These are phyloP conservation scores for Hydropotes inermis DNA, from an alignment of 2,113 vertebrate species.

Conservation along the genomic window DNA sequence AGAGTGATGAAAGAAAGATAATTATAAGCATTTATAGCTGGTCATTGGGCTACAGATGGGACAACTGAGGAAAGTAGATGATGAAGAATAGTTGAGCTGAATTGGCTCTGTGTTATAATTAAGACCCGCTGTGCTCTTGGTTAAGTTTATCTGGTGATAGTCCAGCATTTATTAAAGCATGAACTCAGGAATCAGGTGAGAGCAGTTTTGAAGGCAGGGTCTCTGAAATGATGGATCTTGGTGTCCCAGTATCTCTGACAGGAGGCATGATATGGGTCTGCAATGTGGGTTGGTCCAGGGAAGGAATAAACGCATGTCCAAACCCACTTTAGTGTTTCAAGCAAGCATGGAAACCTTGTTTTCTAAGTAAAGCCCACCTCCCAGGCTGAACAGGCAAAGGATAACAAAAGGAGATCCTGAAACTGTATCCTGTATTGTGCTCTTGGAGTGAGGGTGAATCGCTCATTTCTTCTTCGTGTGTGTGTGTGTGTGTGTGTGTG, in stretches of 20 bases:
- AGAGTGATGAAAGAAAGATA: slow-evolving; percentile 74
- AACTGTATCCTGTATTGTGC: not conserved
- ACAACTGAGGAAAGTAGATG: slow-evolving; percentile 51
- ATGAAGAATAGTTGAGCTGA: slow-evolving; percentile 51
- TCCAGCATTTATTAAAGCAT: not conserved
- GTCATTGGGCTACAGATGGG: slow-evolving; percentile 71
- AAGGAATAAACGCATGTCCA: not conserved
- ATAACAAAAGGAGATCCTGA: not conserved
- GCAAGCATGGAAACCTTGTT: not conserved
- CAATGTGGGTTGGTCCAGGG: not conserved
- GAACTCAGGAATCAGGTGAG: not conserved
- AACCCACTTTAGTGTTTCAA: not conserved
- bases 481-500: too few species aligned
- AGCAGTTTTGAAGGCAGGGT: not conserved
- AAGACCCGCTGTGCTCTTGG: slow-evolving; percentile 34
- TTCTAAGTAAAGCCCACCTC: not conserved
- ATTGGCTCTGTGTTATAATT: slow-evolving; percentile 26
- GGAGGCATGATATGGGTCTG: not conserved
- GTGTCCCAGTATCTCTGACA: not conserved
- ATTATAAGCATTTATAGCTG: slow-evolving; percentile 77
- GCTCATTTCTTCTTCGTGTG: not conserved
- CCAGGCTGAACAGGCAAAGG: not conserved
- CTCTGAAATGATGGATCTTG: not conserved
- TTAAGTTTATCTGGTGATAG: slow-evolving; percentile 48
- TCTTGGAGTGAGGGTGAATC: not conserved